Conservation (phyloP, 1,140 invertebrate genomes). For the Hyles vespertilio region DNA sequence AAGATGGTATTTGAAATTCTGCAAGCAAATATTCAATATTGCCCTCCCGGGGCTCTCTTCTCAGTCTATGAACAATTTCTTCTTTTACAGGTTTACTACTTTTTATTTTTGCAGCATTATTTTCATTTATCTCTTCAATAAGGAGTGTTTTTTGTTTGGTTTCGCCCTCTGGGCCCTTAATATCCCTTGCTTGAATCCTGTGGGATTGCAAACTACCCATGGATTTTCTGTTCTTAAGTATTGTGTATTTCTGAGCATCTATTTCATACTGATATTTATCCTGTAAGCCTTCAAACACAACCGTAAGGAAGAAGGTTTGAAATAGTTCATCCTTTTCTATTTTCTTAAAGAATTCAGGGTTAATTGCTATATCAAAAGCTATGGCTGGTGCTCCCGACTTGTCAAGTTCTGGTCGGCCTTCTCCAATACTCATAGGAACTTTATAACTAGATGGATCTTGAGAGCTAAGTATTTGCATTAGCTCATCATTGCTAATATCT, state of each 20-base stretch:
- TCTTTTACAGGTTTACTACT: conserved; percentile 24
- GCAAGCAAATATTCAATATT: conserved; percentile 71
- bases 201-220: conserved; percentile 85
- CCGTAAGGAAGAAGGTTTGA: conserved; percentile 84
- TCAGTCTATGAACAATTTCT: conserved; percentile 66
- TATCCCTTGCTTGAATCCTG: conserved; percentile 81
- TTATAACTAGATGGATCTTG: conserved; percentile 83
- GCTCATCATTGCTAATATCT: conserved; percentile 86
- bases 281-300: conserved; percentile 81
- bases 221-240: conserved; percentile 78
- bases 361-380: conserved; percentile 87
- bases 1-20: conserved; percentile 77
- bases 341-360: conserved; percentile 83
- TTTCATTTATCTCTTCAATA: conserved; percentile 75
- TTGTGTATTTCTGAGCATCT: conserved; percentile 77
- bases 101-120: conserved; percentile 17
- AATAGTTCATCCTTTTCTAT: conserved; percentile 82
- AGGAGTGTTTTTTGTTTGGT: conserved; percentile 55
- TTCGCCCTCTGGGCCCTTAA: conserved; percentile 50
- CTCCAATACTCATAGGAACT: conserved; percentile 93
- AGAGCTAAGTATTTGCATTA: conserved; percentile 82
- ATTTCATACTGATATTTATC: conserved; percentile 84
- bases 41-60: conserved; percentile 63
- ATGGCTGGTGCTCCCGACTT: conserved; percentile 83
- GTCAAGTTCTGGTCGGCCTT: conserved; percentile 85